Evolutionary conservation across 1,140 invertebrate genomes (phyloP).

Genomic region (Temnothorax longispinosus): DNA sequence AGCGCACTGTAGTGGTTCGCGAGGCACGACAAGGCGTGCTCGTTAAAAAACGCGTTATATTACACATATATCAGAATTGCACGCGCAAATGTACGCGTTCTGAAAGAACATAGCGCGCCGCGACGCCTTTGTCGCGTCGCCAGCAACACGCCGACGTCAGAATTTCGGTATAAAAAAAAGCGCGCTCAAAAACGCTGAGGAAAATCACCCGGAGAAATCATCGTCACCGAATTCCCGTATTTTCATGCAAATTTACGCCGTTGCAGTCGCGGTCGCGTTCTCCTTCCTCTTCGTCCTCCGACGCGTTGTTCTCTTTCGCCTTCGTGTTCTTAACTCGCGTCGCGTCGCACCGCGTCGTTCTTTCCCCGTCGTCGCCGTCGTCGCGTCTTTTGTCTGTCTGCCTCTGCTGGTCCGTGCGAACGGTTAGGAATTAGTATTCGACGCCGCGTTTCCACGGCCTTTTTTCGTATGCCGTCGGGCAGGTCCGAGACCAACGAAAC

Average conservation of each 20-base stretch:
- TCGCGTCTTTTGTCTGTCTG: conserved; percentile 33
- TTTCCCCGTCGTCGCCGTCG: neutral
- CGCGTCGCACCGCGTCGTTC: conserved; percentile 35
- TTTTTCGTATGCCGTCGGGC: conserved; percentile 74
- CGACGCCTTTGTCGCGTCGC: conserved; percentile 66
- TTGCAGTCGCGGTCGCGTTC: neutral
- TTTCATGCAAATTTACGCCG: conserved; percentile 73
- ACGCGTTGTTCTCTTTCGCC: neutral
- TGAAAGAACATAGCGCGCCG: neutral
- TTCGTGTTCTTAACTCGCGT: conserved; percentile 23
- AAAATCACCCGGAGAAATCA: conserved; percentile 54
- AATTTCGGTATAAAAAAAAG: conserved; percentile 8
- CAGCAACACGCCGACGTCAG: conserved; percentile 6
- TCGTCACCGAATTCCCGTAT: conserved; percentile 71
- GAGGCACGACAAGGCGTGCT: conserved; percentile 33
- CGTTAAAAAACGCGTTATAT: conserved; percentile 70
- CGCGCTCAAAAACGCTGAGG: conserved; percentile 32
- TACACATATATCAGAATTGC: conserved; percentile 62
- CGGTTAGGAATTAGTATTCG: conserved; percentile 69
- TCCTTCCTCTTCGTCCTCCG: neutral
- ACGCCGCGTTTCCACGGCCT: conserved; percentile 44
- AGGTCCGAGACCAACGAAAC: conserved; percentile 59
- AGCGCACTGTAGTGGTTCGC: conserved; percentile 31
- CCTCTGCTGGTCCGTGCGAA: conserved; percentile 25
- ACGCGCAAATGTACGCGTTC: neutral